Percentiles rank a stretch among this genome's conserved stretches.
These are phyloP conservation scores for Torymus texanus DNA, from an alignment of 2,888 invertebrate species.

Conservation along the genomic window DNA sequence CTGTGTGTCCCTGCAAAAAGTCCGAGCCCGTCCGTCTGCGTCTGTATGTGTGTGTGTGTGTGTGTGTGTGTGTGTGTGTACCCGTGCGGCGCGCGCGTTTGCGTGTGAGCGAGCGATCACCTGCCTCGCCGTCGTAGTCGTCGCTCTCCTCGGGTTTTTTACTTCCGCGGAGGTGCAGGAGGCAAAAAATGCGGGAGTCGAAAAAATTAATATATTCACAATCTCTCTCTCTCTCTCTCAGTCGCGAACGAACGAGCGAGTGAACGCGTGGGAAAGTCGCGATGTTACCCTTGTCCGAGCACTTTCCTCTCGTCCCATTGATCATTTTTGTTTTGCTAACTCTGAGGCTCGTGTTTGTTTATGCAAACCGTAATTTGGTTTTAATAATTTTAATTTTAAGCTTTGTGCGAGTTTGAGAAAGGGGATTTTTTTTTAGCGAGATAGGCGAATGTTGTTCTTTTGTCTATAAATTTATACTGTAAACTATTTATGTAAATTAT, in stretches of 20 bases:
- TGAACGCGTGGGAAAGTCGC: constrained; percentile 53
- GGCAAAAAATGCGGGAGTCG: constrained; percentile 52
- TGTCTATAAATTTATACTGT: too few relatives aligned
- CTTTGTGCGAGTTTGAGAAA: too few relatives aligned
- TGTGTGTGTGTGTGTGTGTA: background rate
- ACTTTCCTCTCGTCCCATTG: too few relatives aligned
- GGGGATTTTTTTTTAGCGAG: too few relatives aligned
- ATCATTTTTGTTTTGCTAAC: too few relatives aligned
- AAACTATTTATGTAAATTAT: too few relatives aligned
- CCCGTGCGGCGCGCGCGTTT: background rate
- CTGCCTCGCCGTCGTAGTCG: constrained; percentile 52
- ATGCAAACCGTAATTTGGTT: too few relatives aligned
- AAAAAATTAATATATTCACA: constrained; percentile 60
- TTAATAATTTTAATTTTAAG: too few relatives aligned
- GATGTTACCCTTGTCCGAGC: constrained; percentile 18
- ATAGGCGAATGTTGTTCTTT: too few relatives aligned
- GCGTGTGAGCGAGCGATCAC: constrained; percentile 43
- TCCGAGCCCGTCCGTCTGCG: background rate
- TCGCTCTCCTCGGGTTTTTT: constrained; percentile 53
- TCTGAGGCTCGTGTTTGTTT: too few relatives aligned
- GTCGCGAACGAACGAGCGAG: too few relatives aligned
- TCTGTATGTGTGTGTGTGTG: background rate
- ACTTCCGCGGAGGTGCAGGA: constrained; percentile 57
- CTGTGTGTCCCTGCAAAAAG: constrained; percentile 47
- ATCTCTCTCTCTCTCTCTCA: constrained; percentile 48